Conservation (phyloP, 2,888 invertebrate genomes). For the Polymixis flavicincta region DNA sequence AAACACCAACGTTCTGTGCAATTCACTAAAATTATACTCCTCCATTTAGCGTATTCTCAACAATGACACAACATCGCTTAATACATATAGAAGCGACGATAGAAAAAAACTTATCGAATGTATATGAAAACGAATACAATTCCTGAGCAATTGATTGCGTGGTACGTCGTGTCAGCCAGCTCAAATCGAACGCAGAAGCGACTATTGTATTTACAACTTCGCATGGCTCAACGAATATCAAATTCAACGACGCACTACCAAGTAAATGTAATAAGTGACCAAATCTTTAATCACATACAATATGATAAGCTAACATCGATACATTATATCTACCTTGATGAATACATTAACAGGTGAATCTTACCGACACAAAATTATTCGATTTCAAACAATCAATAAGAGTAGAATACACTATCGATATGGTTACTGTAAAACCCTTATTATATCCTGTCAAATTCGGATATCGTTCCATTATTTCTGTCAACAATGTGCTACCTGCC, state of each 20-base stretch:
- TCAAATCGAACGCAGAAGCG: constrained; percentile 78
- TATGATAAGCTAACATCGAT: constrained; percentile 88
- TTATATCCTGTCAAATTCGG: constrained; percentile 82
- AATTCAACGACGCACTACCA: constrained; percentile 86
- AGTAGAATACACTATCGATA: constrained; percentile 86
- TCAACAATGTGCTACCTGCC: constrained; percentile 75
- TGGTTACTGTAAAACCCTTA: constrained; percentile 85
- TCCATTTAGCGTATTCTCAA: constrained; percentile 81
- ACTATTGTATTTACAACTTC: constrained; percentile 81
- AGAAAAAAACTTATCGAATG: constrained; percentile 83
- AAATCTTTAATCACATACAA: constrained; percentile 83
- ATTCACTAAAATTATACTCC: constrained; percentile 84
- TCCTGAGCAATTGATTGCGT: constrained; percentile 86
- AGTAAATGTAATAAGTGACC: constrained; percentile 77
- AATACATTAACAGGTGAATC: constrained; percentile 89
- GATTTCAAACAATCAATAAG: constrained; percentile 83
- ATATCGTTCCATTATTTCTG: constrained; percentile 74
- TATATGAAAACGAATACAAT: constrained; percentile 87
- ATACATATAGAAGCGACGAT: constrained; percentile 79
- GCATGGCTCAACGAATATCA: constrained; percentile 79
- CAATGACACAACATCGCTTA: constrained; percentile 83
- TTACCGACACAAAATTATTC: constrained; percentile 85
- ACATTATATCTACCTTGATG: constrained; percentile 87
- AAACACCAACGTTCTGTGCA: constrained; percentile 90
- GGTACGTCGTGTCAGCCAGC: constrained; percentile 68